Evolutionary conservation across 2,888 invertebrate genomes (phyloP), one percentile per base, ranked within the genome.

Genomic region (Ceramica pisi): DNA sequence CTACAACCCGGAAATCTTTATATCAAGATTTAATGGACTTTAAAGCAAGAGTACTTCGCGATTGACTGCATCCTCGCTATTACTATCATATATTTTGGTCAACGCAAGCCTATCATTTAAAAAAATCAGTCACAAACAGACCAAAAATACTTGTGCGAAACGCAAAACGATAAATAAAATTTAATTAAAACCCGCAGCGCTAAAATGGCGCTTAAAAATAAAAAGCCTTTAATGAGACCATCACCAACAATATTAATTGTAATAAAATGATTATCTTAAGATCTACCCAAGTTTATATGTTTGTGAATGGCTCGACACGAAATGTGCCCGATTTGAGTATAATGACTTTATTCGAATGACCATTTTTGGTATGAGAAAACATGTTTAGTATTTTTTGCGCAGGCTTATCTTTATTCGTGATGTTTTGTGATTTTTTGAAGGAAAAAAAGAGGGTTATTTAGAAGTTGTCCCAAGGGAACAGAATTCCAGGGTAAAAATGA

Each of bases 241-340:
- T 81, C 64, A 61, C 31, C 23, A 48, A 59, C 62, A 69, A 67
- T 69, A 83, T 71, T 81, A 81, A 73, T 75, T 66, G 72, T 48
- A 78, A 83, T 83, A 71, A 83, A 83, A 80, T 46, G 9, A 75
- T 80, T 31, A 83, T 82, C 80, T 72, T 38, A 61, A 68, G 61
- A 82, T 82, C 71, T 74, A 61, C 63, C 12, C 31, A 61, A 63
- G 59, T 68, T 73, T 68, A 59, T 66, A 62, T 46, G 62, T 80
- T 41, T 67, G 51, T 65, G 31, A 41, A 53, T n/a, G 23, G 12
- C 31, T 62, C 67, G 80, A 80, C 80, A 62, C 53, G 55, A 67
- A 71, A 67, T 79, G 69, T 55, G 59, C 50, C 19, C 64, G 60
- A 50, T 71, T 75, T n/a, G 63, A 80, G 21, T 57, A 50, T 80